Evolutionary conservation across 1,140 invertebrate genomes (phyloP).

Genomic region (Camponotus floridanus): DNA sequence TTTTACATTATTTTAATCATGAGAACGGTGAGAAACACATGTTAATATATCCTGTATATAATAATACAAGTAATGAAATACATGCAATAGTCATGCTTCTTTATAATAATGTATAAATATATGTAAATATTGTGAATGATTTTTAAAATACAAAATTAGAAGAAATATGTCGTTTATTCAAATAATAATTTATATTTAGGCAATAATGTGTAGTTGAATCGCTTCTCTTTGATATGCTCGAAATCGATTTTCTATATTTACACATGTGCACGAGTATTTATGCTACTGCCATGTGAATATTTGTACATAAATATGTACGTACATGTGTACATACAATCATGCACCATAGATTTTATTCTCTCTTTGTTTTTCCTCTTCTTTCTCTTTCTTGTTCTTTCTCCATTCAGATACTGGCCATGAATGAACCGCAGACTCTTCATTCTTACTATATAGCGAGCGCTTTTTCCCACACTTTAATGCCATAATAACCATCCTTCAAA

Average conservation of each 20-base stretch:
- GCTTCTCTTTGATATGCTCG: neutral
- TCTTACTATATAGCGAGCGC: conserved; percentile 71
- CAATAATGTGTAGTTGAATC: neutral
- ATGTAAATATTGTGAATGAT: neutral
- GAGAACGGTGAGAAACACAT: neutral
- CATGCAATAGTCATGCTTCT: neutral
- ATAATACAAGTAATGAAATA: neutral
- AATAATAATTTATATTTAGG: neutral
- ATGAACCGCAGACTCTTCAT: conserved; percentile 79
- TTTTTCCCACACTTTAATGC: conserved; percentile 73
- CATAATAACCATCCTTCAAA: conserved; percentile 62
- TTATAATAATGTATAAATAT: neutral
- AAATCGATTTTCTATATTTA: conserved; percentile 1
- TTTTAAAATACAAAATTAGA: neutral
- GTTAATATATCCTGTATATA: neutral
- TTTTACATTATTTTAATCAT: conserved; percentile 7
- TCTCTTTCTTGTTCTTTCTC: conserved; percentile 74
- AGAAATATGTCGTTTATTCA: neutral
- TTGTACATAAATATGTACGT: neutral
- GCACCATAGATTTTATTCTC: conserved; percentile 55
- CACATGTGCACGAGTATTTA: conserved; percentile 18
- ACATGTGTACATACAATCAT: conserved; percentile 32
- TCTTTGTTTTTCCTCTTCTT: neutral
- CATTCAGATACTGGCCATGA: conserved; percentile 80
- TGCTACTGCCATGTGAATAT: neutral